Percentiles rank a stretch among this genome's conserved stretches.
Evolutionary conservation across 2,888 invertebrate species (phyloP).

Genomic region (Biston stratarius): DNA sequence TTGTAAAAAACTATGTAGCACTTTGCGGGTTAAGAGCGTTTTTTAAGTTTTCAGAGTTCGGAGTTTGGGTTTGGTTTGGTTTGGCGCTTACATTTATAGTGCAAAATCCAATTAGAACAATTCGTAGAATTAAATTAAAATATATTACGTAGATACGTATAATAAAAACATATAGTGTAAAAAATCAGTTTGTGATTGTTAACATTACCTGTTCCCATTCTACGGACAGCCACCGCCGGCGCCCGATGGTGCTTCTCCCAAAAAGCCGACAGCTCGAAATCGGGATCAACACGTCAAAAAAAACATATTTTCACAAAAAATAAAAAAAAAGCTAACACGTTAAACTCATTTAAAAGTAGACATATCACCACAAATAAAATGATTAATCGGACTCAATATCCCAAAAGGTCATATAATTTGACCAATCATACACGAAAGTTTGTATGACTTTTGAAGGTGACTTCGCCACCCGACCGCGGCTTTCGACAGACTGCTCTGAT

Average conservation of each 20-base stretch:
- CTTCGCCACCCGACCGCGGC: constrained; percentile 81
- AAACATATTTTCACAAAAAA: constrained; percentile 30
- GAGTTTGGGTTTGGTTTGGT: too few species aligned
- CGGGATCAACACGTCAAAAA: constrained; percentile 47
- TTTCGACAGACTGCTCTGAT: constrained; percentile 85
- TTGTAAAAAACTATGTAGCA: too few species aligned
- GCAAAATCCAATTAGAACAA: too few species aligned
- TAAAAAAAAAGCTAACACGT: background rate
- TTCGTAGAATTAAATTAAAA: too few species aligned
- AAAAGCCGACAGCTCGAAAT: constrained; percentile 83
- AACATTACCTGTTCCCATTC: constrained; percentile 90
- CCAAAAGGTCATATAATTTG: constrained; percentile 35
- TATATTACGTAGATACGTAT: background rate
- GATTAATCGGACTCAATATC: constrained; percentile 1
- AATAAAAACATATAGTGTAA: background rate
- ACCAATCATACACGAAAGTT: constrained; percentile 57
- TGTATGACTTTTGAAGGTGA: constrained; percentile 72
- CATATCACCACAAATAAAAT: background rate
- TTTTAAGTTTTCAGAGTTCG: too few species aligned
- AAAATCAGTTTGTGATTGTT: constrained; percentile 31
- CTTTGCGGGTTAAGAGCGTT: too few species aligned
- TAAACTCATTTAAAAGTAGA: background rate
- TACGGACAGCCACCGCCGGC: constrained; percentile 87
- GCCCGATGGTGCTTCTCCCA: constrained; percentile 88
- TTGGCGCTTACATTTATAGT: too few species aligned